Evolutionary conservation across 2,797 vertebrate species (phyloP), one percentile per base, ranked within the genome.

Genomic region (Leuciscus waleckii): DNA sequence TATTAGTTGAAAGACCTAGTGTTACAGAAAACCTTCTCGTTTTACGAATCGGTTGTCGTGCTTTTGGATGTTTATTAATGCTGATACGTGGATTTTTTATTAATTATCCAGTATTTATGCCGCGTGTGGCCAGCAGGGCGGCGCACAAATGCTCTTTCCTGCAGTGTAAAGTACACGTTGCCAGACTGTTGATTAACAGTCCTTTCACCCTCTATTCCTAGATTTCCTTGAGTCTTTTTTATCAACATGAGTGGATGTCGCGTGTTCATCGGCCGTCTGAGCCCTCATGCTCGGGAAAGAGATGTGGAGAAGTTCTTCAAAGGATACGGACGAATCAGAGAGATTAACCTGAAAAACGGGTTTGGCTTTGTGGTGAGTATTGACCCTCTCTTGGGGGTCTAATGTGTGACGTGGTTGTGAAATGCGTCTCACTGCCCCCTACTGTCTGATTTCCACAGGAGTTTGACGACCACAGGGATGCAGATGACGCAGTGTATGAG

Each of bases 271-370:
- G 97, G 97, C 68, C 97, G 97, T 58, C 86, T 98, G 89, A 98
- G 97, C 92, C 97, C 97, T 0, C 97, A 97, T 0, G 97, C 97
- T 83, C 94, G 97, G 81, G 97, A 98, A 77, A 94, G 97, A 79
- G 97, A 98, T 2, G 97, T 98, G 85, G 97, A 98, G 91, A 98
- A 98, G 85, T 98, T 98, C 89, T 98, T 98, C 90, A 98, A 98
- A 88, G 97, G 97, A 11, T 98, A 97, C n/a, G 97, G 97, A 17
- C 95, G 96, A 46, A 98, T 98, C 88, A 91, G 97, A 7, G 97
- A 98, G 90, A 97, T 98, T 79, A 97, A 98, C 89, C 91, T 98
- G 6, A 98, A 98, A 90, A 98, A 98, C 75, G 97, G 97, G 8
- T 98, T 98, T 88, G 97, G 97, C 7, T 98, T 98, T 93, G 97